Percentiles rank a stretch among this genome's conserved stretches.
These are phyloP conservation scores for Rotaria macrura DNA, from an alignment of 2,888 invertebrate genomes.

Conservation along the genomic window DNA sequence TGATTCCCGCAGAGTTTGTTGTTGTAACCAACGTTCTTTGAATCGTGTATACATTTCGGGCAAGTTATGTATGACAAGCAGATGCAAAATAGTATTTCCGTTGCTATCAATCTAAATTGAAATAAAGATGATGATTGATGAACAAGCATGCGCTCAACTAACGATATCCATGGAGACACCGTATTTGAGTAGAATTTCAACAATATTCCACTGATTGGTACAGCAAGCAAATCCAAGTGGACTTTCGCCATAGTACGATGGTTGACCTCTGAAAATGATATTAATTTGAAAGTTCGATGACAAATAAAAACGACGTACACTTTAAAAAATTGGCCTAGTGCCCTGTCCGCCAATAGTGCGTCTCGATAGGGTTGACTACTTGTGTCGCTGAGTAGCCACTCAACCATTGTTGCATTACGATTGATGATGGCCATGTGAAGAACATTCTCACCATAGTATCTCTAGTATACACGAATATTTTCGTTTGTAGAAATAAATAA, in stretches of 20 bases:
- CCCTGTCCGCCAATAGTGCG: neutral
- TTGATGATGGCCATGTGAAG: neutral
- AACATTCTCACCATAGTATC: neutral
- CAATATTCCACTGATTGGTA: neutral
- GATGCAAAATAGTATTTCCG: neutral
- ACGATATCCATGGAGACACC: neutral
- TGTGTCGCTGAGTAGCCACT: neutral
- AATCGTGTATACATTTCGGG: neutral
- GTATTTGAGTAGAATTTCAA: neutral
- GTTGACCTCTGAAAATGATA: neutral
- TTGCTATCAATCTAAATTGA: neutral
- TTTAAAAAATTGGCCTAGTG: neutral
- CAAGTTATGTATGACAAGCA: neutral
- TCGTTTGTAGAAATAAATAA: no score
- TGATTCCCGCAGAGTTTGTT: neutral
- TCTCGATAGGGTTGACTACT: neutral
- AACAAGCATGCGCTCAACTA: neutral
- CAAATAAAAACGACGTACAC: neutral
- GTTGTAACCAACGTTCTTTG: neutral
- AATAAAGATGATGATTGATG: neutral
- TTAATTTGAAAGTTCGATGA: neutral
- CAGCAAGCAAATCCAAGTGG: neutral
- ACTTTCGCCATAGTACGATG: neutral
- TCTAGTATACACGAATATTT: neutral
- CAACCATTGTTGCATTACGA: neutral